Evolutionary conservation across 2,797 vertebrate genomes (phyloP), one percentile per base, ranked within the genome.

Genomic region (Lepilemur ruficaudatus): DNA sequence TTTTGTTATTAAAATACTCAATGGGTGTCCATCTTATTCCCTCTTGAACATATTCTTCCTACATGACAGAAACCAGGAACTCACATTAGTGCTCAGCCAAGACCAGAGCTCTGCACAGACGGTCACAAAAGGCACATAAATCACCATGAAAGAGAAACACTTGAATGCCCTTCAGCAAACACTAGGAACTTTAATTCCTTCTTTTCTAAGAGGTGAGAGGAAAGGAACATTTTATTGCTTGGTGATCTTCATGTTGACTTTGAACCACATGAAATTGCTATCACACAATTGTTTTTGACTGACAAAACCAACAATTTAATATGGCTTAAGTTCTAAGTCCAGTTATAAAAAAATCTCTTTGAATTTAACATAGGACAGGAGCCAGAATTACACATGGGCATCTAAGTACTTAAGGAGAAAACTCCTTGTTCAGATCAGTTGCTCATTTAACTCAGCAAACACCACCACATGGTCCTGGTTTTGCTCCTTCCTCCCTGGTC

Each of bases 1-100:
- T 99, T 98, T 99, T 99, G 98, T 99, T 99, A 98, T 99, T 99
- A 93, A 99, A 99, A 97, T 99, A 99, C 0, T 99, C 99, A 17
- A 99, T 99, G 32, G 99, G 98, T 6, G 99, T 99, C 99, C 99
- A 99, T 91, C 99, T 99, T 94, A 99, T 99, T 95, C 99, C 99
- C 98, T 99, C 99, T 97, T 99, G 99, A 70, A 99, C 99, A 0
- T 99, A 99, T 97, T 99, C 99, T 96, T 99, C 99, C 99, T 99
- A 85, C 65, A 96, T 96, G 86, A 81, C 2, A 96, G 94, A 97
- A 96, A 65, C 59, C 81, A 48, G 95, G 78, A 93, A 41, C 32
- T 67, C 67, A 41, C 38, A 32, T 41, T 55, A 90, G 25, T 9
- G n/a, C 12, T n/a, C 46, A 61, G 50, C 28, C 32, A 61, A 75